Percentiles rank a stretch among this genome's conserved stretches.
phyloP scores from a whole-genome alignment of 2,888 invertebrate genomes.

The Drosophila neotestacea region DNA sequence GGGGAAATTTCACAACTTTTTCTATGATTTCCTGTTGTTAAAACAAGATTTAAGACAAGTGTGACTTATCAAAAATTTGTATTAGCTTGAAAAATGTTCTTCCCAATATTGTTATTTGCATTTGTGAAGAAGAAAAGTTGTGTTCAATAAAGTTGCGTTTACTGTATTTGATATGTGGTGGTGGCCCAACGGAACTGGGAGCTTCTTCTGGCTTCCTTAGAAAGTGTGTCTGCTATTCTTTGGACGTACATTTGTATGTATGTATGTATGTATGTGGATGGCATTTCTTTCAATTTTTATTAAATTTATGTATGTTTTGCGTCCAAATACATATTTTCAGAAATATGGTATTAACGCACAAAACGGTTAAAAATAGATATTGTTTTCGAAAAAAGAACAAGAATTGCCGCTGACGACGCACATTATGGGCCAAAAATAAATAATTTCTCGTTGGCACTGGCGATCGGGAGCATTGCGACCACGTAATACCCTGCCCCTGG shows the following conservation, averaged over 20 bases:
- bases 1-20: not conserved
- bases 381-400: conserved; percentile 69
- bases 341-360: conserved; percentile 81
- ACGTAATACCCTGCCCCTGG: conserved; percentile 47
- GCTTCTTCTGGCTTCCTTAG: conserved; percentile 21
- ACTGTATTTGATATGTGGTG: conserved; percentile 18
- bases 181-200: conserved; percentile 3
- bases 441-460: conserved; percentile 26
- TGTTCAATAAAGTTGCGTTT: conserved; percentile 18
- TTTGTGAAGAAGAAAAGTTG: conserved; percentile 2
- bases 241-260: not conserved
- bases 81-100: not conserved
- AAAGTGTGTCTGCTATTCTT: conserved; percentile 18
- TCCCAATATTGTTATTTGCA: not conserved
- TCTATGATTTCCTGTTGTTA: not conserved
- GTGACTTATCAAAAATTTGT: conserved; percentile 3
- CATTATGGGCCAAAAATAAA: conserved; percentile 74
- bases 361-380: conserved; percentile 72
- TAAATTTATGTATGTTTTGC: conserved; percentile 65
- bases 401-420: conserved; percentile 71
- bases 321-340: conserved; percentile 66
- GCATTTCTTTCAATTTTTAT: conserved; percentile 67
- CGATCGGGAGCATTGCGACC: conserved; percentile 40
- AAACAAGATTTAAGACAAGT: not conserved
- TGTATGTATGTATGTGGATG: conserved; percentile 21